These are phyloP conservation scores for Narcine bancroftii DNA, from an alignment of 2,113 vertebrate genomes.

Conservation along the genomic window DNA sequence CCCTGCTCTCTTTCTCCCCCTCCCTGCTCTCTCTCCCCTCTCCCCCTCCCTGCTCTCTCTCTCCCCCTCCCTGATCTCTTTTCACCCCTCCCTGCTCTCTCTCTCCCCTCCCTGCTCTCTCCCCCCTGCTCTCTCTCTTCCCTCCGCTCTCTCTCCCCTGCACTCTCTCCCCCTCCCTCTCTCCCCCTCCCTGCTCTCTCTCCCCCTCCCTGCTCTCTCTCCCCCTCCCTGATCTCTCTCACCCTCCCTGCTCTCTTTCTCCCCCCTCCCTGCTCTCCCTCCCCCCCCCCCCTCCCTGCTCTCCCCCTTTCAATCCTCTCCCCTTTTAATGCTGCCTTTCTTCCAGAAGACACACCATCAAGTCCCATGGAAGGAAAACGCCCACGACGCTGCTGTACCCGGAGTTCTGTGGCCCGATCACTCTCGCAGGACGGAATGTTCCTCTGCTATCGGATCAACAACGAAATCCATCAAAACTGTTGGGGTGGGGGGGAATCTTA, in stretches of 20 bases:
- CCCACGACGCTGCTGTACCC: background rate
- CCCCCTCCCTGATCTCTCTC: slow-evolving; percentile 14
- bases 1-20: slow-evolving; percentile 38
- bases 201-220: background rate
- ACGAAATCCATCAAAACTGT: background rate
- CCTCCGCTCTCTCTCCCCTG: too few species aligned
- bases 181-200: background rate
- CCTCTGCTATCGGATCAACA: background rate
- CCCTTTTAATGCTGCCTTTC: slow-evolving; percentile 28
- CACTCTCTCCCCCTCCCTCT: too few species aligned
- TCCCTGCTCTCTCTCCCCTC: too few species aligned
- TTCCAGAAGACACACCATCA: background rate
- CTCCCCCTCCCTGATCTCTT: too few species aligned
- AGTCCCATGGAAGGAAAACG: background rate
- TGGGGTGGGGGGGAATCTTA: background rate
- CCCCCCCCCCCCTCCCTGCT: slow-evolving; percentile 37
- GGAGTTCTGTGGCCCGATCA: background rate
- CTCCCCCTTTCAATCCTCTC: slow-evolving; percentile 32
- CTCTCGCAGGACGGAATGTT: background rate
- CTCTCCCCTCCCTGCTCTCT: too few species aligned
- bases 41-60: too few species aligned
- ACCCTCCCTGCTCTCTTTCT: slow-evolving; percentile 43
- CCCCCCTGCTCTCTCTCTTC: background rate
- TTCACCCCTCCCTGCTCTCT: too few species aligned
- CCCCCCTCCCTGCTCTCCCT: slow-evolving; percentile 40